Evolutionary conservation across 1,140 invertebrate species (phyloP).

Genomic region (Archivesica marissinica): DNA sequence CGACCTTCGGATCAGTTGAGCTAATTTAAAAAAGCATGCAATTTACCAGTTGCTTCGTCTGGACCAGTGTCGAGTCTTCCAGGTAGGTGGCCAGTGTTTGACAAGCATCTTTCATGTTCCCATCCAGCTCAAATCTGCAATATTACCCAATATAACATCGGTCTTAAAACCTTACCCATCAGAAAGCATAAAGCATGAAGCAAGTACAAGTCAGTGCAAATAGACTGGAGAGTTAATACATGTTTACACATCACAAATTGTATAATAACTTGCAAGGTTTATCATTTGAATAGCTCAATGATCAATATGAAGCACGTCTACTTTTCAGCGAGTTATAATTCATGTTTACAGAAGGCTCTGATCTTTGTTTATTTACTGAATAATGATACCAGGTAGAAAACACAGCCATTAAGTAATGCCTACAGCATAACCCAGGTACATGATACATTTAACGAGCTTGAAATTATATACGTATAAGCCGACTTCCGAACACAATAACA

Average conservation of each 20-base stretch:
- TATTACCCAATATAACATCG: too few species aligned
- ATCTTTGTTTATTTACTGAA: too few species aligned
- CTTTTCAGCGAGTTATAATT: too few species aligned
- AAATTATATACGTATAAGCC: background rate
- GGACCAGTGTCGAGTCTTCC: slow-evolving; percentile 77
- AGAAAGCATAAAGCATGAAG: background rate
- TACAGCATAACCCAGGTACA: too few species aligned
- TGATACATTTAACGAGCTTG: background rate
- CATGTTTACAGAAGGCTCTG: too few species aligned
- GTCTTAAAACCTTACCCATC: too few species aligned
- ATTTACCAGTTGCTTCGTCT: slow-evolving; percentile 80
- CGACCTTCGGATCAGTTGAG: too few species aligned
- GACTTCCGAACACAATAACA: background rate
- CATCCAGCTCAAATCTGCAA: slow-evolving; percentile 79
- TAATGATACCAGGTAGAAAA: too few species aligned
- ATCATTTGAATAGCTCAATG: too few species aligned
- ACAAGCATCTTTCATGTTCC: slow-evolving; percentile 75
- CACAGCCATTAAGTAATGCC: too few species aligned
- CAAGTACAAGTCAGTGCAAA: background rate
- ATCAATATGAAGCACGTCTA: too few species aligned
- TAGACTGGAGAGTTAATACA: background rate
- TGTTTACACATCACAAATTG: background rate
- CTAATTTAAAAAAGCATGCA: background rate
- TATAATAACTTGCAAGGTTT: background rate
- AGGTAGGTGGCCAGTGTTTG: slow-evolving; percentile 75